phyloP scores from a whole-genome alignment of 2,797 vertebrate species.

The Cynopterus sphinx region DNA sequence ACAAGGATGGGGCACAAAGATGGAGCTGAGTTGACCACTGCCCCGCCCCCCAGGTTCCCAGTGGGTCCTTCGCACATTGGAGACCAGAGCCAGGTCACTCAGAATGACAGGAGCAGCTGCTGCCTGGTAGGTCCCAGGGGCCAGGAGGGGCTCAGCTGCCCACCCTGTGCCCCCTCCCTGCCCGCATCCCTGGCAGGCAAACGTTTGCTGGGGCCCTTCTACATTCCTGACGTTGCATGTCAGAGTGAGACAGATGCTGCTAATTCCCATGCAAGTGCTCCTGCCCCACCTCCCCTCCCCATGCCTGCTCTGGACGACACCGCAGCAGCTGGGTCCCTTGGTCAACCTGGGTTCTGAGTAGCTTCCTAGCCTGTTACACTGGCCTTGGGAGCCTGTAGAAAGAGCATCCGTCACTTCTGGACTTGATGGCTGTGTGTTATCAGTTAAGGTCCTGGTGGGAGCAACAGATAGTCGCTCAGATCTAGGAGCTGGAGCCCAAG shows the following conservation, averaged over 20 bases:
- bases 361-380: neutral
- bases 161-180: neutral
- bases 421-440: neutral
- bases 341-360: neutral
- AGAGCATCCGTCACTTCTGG: neutral
- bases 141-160: neutral
- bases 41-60: neutral
- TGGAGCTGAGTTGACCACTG: neutral
- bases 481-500: neutral
- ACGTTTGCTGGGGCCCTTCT: conserved; percentile 60
- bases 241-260: conserved; percentile 87
- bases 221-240: conserved; percentile 87
- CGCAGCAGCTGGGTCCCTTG: neutral
- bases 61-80: neutral
- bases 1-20: neutral
- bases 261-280: conserved; percentile 71
- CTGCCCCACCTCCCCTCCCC: neutral
- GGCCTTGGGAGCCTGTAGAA: neutral
- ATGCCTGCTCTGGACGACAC: neutral
- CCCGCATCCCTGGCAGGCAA: conserved; percentile 56
- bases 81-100: conserved; percentile 8
- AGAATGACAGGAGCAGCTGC: conserved; percentile 68
- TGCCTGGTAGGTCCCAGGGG: neutral
- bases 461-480: neutral
- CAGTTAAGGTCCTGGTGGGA: neutral